Base-by-base conservation (phyloP, 1,140 invertebrate species). In the Brachionus rubens region DNA sequence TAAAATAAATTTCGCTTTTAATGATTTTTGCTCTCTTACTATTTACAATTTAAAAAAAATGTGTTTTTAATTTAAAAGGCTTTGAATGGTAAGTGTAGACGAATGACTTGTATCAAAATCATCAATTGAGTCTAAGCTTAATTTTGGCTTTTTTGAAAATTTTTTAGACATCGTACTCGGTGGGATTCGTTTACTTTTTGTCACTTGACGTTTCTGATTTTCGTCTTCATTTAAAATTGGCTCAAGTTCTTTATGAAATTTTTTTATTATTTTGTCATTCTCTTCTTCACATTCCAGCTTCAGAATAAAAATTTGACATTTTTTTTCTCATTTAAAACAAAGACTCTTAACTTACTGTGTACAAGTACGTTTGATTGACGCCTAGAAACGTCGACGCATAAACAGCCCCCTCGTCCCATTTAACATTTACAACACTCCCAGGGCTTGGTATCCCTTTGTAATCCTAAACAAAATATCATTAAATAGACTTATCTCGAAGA, bases 331-430 rank as follows among this genome's bases (percentile, higher is more conserved):
- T 10, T 14, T 33, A 5, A 24, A 76, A 16, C 30, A 59, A 59
- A 33, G 16, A 48, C 3, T 47, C 24, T 59, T 47, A 24, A 5
- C 36, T 76, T 62, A 75, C 52, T 10, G 36, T 26, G 43, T 59
- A 77, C 30, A 59, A 36, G 26, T 52, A 62, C 9, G 77, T 77
- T 36, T 47, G 28, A 33, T 47, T 75, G 30, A 65, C 62, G 14
- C 68, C 68, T 41, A 59, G 24, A 76, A 59, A 59, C 62, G 67
- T 70, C 6, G 21, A 59, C 24, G 76, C 50, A 21, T 75, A 59
- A 54, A 75, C 72, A 48, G 54, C 43, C 33, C 59, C 41, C 9
- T 77, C 77, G 16, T 77, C 77, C 48, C 68, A 77, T 47, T 75
- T 59, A 9, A 77, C 77, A 46, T 56, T 56, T n/a, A 50, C 68